Conservation (phyloP, 2,797 vertebrate genomes). For the Chaenodraco wilsoni region DNA sequence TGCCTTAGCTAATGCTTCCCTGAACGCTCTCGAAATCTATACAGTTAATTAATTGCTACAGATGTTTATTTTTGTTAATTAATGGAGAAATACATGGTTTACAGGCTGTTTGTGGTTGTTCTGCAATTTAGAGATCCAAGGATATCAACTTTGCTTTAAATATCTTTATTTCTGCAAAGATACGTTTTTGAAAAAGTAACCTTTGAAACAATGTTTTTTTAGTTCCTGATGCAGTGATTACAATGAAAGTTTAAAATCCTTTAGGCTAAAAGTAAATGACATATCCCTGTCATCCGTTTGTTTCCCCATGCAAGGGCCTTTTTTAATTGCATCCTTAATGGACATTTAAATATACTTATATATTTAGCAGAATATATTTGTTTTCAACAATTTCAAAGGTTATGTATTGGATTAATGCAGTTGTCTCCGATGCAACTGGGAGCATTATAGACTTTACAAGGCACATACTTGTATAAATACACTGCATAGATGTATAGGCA, state of each 20-base stretch:
- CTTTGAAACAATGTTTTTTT: not conserved
- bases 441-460: slow-evolving; percentile 1
- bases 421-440: slow-evolving; percentile 19
- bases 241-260: not conserved
- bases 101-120: slow-evolving; percentile 16
- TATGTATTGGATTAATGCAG: not conserved
- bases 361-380: slow-evolving; percentile 11
- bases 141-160: not conserved
- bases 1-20: slow-evolving; percentile 73
- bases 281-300: not conserved
- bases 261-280: not conserved
- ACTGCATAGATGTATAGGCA: not conserved
- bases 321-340: not conserved
- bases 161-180: fast-evolving
- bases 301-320: not conserved
- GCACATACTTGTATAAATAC: slow-evolving; percentile 13
- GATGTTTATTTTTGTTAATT: slow-evolving; percentile 45
- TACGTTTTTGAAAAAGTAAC: not conserved
- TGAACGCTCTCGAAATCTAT: slow-evolving; percentile 74
- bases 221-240: not conserved
- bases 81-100: slow-evolving; percentile 30
- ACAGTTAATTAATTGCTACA: slow-evolving; percentile 77
- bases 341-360: not conserved
- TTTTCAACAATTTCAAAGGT: not conserved
- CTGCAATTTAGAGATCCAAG: slow-evolving; percentile 2